A percentile compares a stretch with the other conserved stretches of the same genome.
phyloP scores from a whole-genome alignment of 2,113 vertebrate genomes.

The Poecile atricapillus region DNA sequence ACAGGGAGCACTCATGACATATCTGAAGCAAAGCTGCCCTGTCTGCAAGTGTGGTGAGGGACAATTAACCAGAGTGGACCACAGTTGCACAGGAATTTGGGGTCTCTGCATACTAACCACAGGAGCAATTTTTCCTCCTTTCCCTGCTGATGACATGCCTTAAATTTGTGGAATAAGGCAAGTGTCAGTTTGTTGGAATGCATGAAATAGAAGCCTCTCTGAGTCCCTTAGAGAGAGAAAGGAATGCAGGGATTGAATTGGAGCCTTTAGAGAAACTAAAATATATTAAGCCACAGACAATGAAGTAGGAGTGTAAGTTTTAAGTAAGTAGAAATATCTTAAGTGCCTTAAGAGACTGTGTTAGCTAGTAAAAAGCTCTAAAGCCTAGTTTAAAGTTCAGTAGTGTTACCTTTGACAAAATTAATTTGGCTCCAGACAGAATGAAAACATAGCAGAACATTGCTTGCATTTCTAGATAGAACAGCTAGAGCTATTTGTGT shows the following conservation, averaged over 20 bases:
- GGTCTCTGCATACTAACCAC: not conserved
- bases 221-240: not conserved
- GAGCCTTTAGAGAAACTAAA: not conserved
- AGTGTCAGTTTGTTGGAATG: not conserved
- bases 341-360: not conserved
- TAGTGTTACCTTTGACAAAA: too few relatives aligned
- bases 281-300: not conserved
- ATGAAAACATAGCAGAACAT: not conserved
- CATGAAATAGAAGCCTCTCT: not conserved
- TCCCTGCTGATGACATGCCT: not conserved
- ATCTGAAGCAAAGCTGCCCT: not conserved
- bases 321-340: not conserved
- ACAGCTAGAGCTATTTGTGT: not conserved
- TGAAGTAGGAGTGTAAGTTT: not conserved
- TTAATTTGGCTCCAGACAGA: not conserved
- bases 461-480: not conserved
- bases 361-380: not conserved
- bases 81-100: not conserved
- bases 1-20: not conserved
- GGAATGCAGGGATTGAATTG: not conserved
- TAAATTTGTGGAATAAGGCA: not conserved
- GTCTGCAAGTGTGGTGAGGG: not conserved
- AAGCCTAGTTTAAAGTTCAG: not conserved
- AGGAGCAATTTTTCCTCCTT: not conserved
- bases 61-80: not conserved